A percentile compares a stretch with the other conserved stretches of the same genome.
Conservation (phyloP, 2,888 invertebrate genomes). For the Panopea generosa region DNA sequence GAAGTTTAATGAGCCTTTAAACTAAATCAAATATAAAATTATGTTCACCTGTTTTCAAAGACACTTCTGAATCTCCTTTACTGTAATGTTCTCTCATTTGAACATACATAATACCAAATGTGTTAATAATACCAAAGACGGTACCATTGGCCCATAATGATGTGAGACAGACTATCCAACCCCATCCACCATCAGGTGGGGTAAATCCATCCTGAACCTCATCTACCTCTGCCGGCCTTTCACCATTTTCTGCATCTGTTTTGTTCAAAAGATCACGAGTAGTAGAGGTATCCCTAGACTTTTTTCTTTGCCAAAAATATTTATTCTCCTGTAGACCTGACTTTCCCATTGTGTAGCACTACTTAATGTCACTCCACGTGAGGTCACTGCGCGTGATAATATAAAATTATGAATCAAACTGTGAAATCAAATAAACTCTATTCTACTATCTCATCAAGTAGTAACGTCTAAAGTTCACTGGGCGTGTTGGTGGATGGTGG, state of each 20-base stretch:
- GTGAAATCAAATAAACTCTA: too few relatives aligned
- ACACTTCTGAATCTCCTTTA: conserved; percentile 89
- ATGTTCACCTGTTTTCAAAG: conserved; percentile 94
- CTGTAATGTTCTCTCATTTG: conserved; percentile 88
- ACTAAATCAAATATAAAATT: too few relatives aligned
- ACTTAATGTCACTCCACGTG: too few relatives aligned
- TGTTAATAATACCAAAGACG: conserved; percentile 95
- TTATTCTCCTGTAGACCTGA: conserved; percentile 36
- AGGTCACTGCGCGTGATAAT: too few relatives aligned
- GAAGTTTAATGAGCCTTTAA: too few relatives aligned
- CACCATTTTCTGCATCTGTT: conserved; percentile 37
- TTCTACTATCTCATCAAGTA: too few relatives aligned
- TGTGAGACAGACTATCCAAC: conserved; percentile 92
- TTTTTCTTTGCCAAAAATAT: conserved; percentile 40
- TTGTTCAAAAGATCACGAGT: conserved; percentile 17
- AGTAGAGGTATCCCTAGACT: not conserved
- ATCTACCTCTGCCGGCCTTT: not conserved
- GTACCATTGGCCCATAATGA: conserved; percentile 96
- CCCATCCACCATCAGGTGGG: conserved; percentile 90
- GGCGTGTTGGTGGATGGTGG: too few relatives aligned
- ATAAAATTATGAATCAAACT: too few relatives aligned
- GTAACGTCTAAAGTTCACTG: too few relatives aligned
- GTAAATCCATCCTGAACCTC: conserved; percentile 50
- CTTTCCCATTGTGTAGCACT: conserved; percentile 40
- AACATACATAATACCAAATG: conserved; percentile 92